Evolutionary conservation across 2,113 vertebrate species (phyloP).

Genomic region (Podarcis cretensis): DNA sequence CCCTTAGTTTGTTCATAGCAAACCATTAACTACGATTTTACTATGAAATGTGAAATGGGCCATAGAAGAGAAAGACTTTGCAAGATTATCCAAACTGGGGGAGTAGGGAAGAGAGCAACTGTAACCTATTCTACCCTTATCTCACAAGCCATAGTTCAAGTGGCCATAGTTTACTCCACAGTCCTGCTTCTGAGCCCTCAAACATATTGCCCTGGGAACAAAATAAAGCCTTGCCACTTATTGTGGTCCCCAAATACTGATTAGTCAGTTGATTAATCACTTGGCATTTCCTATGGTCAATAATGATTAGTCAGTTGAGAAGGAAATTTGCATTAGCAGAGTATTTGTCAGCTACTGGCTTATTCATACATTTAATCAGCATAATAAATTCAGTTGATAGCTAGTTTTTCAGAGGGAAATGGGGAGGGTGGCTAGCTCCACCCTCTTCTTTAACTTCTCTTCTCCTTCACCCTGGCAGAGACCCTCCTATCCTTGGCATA

Average conservation of each 20-base stretch:
- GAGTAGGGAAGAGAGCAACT: neutral
- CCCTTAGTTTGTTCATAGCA: too few relatives aligned
- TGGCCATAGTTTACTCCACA: neutral
- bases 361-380: neutral
- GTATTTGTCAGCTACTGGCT: neutral
- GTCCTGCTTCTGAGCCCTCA: neutral
- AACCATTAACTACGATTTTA: too few relatives aligned
- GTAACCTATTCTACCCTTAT: neutral
- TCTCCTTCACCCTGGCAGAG: neutral
- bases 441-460: too few relatives aligned
- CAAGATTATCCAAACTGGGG: neutral
- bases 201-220: neutral
- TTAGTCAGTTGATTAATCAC: too few relatives aligned
- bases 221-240: neutral
- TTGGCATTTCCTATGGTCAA: neutral
- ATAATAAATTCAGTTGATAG: neutral
- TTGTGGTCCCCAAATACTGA: neutral
- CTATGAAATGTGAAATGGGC: too few relatives aligned
- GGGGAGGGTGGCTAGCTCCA: neutral
- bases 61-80: neutral
- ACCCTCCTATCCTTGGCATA: neutral
- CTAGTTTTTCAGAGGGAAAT: neutral
- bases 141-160: neutral
- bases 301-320: neutral
- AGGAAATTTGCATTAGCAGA: neutral